A percentile compares a stretch with the other conserved stretches of the same genome.
phyloP scores from a whole-genome alignment of 2,888 invertebrate genomes.

The Serrognathus titanus region DNA sequence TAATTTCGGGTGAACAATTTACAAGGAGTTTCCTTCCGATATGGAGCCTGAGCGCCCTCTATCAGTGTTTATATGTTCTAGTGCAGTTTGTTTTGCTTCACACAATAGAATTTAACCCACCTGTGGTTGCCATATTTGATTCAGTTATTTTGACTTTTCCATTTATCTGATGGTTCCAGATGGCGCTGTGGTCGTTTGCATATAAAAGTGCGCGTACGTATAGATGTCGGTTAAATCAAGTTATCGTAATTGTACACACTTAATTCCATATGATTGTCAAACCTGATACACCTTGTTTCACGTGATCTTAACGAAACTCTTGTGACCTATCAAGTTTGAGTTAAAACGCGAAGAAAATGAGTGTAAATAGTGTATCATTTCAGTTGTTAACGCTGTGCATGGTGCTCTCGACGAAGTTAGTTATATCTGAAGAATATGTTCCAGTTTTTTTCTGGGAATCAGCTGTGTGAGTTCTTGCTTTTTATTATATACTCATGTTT shows the following conservation, averaged over 20 bases:
- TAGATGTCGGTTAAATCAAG: constrained; percentile 8
- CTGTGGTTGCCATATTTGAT: no score
- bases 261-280: constrained; percentile 27
- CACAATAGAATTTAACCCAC: no score
- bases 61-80: no score
- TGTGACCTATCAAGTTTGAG: constrained; percentile 19
- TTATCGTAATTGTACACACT: constrained; percentile 2
- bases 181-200: no score
- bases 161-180: no score
- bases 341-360: constrained; percentile 18
- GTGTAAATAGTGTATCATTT: constrained; percentile 10
- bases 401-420: constrained; percentile 9
- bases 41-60: no score
- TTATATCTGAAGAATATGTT: constrained; percentile 38
- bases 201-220: neutral
- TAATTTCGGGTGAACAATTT: no score
- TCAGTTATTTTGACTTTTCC: no score
- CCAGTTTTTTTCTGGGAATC: constrained; percentile 46
- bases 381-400: constrained; percentile 11
- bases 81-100: no score
- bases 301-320: constrained; percentile 26
- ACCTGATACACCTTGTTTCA: constrained; percentile 24
- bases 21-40: no score
- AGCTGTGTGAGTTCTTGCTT: constrained; percentile 36
- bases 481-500: constrained; percentile 7